phyloP scores from a whole-genome alignment of 2,888 invertebrate species.

The Scaptomyza parva region DNA sequence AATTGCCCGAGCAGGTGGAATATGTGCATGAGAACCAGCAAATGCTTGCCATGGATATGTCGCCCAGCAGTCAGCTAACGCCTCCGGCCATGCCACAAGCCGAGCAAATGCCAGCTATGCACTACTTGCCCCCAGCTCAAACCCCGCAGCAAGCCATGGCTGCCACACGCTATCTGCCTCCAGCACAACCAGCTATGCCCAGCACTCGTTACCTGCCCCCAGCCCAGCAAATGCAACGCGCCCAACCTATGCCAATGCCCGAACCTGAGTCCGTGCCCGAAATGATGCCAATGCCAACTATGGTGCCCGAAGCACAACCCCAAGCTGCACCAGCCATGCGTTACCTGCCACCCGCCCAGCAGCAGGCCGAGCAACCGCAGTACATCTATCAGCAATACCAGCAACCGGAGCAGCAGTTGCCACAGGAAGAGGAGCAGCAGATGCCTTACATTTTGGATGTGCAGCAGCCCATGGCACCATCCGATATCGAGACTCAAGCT shows the following conservation, averaged over 20 bases:
- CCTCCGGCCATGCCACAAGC: constrained; percentile 54
- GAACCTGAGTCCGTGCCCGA: constrained; percentile 43
- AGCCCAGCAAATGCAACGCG: constrained; percentile 16
- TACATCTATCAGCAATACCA: constrained; percentile 70
- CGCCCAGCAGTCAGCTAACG: constrained; percentile 64
- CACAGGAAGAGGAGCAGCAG: constrained; percentile 42
- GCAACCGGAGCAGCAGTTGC: constrained; percentile 37
- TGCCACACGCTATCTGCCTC: constrained; percentile 36
- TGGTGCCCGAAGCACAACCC: constrained; percentile 27
- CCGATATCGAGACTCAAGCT: constrained; percentile 58
- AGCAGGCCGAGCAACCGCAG: constrained; percentile 39
- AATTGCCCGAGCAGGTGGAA: constrained; percentile 77
- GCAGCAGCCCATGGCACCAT: constrained; percentile 67
- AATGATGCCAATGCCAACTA: constrained; percentile 42
- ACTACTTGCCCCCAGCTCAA: constrained; percentile 61
- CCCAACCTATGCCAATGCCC: background rate
- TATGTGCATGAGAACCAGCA: constrained; percentile 59
- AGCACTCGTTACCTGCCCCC: constrained; percentile 66
- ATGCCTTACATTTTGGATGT: constrained; percentile 66
- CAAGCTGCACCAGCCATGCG: constrained; percentile 39
- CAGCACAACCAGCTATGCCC: constrained; percentile 41
- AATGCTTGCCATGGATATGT: constrained; percentile 52
- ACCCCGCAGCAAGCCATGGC: constrained; percentile 21
- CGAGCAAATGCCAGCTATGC: constrained; percentile 46
- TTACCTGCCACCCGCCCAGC: constrained; percentile 58